These are phyloP conservation scores for Cheilosia pagana DNA, from an alignment of 2,888 invertebrate species.

Conservation along the genomic window DNA sequence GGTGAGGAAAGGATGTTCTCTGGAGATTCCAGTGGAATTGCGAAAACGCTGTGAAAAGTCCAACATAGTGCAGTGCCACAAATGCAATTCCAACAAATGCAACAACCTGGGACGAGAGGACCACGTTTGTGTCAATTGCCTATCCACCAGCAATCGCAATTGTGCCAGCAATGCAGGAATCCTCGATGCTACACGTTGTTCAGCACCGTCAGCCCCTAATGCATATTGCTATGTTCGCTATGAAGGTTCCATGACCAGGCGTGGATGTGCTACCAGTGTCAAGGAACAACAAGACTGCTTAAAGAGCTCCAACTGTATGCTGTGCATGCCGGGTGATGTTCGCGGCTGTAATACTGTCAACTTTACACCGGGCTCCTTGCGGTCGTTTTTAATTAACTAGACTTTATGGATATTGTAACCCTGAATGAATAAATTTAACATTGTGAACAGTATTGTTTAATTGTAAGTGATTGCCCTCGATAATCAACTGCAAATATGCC, in stretches of 20 bases:
- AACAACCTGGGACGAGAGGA: conserved; percentile 79
- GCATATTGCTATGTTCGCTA: conserved; percentile 80
- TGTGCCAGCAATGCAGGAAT: conserved; percentile 77
- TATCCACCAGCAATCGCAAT: conserved; percentile 78
- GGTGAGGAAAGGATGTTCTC: conserved; percentile 80
- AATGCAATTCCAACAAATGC: conserved; percentile 80
- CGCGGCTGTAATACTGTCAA: conserved; percentile 78
- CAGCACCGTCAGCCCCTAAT: conserved; percentile 79
- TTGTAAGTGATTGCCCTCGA: no score
- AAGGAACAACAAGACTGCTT: conserved; percentile 60
- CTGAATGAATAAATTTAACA: no score
- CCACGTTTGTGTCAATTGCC: conserved; percentile 80
- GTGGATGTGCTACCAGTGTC: conserved; percentile 77
- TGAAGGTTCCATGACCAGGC: conserved; percentile 74
- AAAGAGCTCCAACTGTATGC: conserved; percentile 75
- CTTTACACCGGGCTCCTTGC: conserved; percentile 74
- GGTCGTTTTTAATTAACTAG: conserved; percentile 47
- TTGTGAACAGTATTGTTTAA: no score
- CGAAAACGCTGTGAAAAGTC: conserved; percentile 77
- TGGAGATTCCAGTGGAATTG: conserved; percentile 78
- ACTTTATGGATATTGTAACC: background rate
- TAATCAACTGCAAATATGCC: background rate
- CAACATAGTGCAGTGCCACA: conserved; percentile 77
- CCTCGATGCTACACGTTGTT: conserved; percentile 77
- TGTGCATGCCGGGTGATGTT: conserved; percentile 80